These are phyloP conservation scores for Drosophila prostipennis DNA, from an alignment of 2,888 invertebrate genomes.

Conservation along the genomic window DNA sequence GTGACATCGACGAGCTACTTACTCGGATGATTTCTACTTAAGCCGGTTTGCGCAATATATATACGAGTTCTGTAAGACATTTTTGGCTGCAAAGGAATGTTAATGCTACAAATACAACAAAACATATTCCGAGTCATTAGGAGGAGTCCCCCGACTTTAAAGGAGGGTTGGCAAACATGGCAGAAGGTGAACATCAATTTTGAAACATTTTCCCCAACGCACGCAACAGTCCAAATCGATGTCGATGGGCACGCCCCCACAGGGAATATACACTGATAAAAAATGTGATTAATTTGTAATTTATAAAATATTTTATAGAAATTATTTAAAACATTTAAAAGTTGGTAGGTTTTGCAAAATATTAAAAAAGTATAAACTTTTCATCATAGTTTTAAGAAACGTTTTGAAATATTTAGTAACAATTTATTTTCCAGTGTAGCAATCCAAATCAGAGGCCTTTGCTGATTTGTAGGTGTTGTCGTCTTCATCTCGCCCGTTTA, in stretches of 20 bases:
- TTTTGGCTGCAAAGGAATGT: slow-evolving; percentile 67
- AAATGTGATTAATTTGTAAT: too few relatives aligned
- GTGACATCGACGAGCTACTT: slow-evolving; percentile 39
- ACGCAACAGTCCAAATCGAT: slow-evolving; percentile 59
- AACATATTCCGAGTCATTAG: slow-evolving; percentile 70
- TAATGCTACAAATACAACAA: slow-evolving; percentile 70
- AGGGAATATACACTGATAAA: slow-evolving; percentile 11
- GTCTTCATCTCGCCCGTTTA: slow-evolving; percentile 44
- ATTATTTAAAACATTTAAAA: too few relatives aligned
- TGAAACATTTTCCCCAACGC: slow-evolving; percentile 58
- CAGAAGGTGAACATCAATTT: slow-evolving; percentile 78
- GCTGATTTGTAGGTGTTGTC: slow-evolving; percentile 55
- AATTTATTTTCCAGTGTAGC: background rate
- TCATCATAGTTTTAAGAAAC: too few relatives aligned
- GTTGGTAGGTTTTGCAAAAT: too few relatives aligned
- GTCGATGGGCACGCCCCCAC: slow-evolving; percentile 55
- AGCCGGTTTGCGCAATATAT: slow-evolving; percentile 43
- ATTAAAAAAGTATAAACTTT: too few relatives aligned
- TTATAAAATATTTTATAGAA: too few relatives aligned
- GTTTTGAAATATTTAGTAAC: background rate
- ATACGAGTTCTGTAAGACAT: slow-evolving; percentile 50
- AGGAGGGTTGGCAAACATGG: slow-evolving; percentile 45
- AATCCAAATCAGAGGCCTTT: slow-evolving; percentile 15
- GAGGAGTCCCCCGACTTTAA: slow-evolving; percentile 6
- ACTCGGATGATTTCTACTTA: slow-evolving; percentile 38